Base-by-base conservation (phyloP, 37 sponge, comb jelly and placozoan species). In the Hexactinellida sp. region DNA sequence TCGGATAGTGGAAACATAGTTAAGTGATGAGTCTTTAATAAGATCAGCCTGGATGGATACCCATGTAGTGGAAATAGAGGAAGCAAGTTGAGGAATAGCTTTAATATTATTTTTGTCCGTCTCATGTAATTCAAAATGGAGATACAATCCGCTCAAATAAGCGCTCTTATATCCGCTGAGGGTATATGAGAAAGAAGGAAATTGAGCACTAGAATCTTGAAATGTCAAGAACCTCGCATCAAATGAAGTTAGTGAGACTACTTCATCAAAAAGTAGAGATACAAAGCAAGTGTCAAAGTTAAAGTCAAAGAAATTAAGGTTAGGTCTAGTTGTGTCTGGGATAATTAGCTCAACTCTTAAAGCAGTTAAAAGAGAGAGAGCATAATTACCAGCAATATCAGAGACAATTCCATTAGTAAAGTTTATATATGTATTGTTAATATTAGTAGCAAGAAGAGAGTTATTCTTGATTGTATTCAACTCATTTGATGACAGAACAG, bases 401-500 rank as follows among this genome's bases (percentile, higher is more conserved):
- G 51, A 0, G 3, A 95, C 54, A 36, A 88, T 86, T 25, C 85
- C 89, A 21, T 30, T 38, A 10, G 35, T 13, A 0, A 95, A 37
- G 19, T 83, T 37, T 10, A 95, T 28, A 82, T 85, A 93, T 5
- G 96, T 95, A 41, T 86, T 89, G 30, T 51, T 87, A 0, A 24
- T 55, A 38, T 83, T 83, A 24, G 90, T 89, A 13, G 91, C 96
- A 0, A 95, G 84, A 16, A 63, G 34, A 5, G 76, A 63, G 30
- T 63, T 63, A n/a, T 63, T 63, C 82, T 95, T 95, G 52, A 95
- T 54, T 19, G 85, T 85, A 39, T 95, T 91, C 19, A 93, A 83
- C 37, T 93, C 89, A 36, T 90, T 86, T 0, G 37, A 24, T 28
- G 91, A 41, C 13, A 95, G 88, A 19, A 35, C 82, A 7, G 91